phyloP scores from a whole-genome alignment of 2,113 vertebrate species.

The Candoia aspera region DNA sequence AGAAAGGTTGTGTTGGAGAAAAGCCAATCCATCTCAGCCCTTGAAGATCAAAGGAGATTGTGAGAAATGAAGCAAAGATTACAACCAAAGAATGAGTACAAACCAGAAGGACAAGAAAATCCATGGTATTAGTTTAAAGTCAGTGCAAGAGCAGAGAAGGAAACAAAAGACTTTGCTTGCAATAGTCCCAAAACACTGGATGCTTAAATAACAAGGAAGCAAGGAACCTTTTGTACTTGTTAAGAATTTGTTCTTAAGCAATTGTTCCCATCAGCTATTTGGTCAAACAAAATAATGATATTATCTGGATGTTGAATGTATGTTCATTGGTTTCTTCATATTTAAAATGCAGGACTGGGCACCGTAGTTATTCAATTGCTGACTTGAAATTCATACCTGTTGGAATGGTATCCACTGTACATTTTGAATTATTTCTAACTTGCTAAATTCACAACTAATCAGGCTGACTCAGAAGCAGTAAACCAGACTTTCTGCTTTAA shows the following conservation, averaged over 20 bases:
- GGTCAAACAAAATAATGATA: not conserved
- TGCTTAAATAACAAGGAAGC: slow-evolving; percentile 10
- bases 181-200: not conserved
- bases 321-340: not conserved
- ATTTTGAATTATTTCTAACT: not conserved
- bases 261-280: not conserved
- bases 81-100: slow-evolving; percentile 9
- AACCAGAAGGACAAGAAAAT: slow-evolving; percentile 31
- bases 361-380: not conserved
- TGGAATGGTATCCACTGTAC: too few species aligned
- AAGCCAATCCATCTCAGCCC: slow-evolving; percentile 10
- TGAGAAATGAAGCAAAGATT: slow-evolving; percentile 5
- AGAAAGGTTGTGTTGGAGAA: not conserved
- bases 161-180: not conserved
- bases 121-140: not conserved
- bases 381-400: not conserved
- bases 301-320: not conserved
- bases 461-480: not conserved
- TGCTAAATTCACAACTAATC: fast-evolving
- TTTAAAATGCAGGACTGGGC: not conserved
- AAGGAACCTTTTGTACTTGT: not conserved
- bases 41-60: not conserved
- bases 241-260: not conserved
- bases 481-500: not conserved
- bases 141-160: not conserved